A percentile compares a stretch with the other conserved stretches of the same genome.
Conservation (phyloP, 1,140 invertebrate species). For the Diorhabda sublineata region DNA sequence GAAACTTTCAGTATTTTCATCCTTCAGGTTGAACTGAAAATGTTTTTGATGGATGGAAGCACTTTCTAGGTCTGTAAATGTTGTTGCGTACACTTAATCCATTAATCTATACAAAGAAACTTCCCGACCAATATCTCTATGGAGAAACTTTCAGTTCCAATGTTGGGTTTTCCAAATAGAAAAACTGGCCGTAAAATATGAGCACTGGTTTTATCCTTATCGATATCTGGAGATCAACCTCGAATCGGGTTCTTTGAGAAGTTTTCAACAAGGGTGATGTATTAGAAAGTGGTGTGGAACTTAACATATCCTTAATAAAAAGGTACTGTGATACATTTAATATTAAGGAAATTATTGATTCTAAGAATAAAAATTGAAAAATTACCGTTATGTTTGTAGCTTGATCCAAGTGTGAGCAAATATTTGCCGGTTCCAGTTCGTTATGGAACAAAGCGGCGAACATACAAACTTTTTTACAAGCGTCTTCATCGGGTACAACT, state of each 20-base stretch:
- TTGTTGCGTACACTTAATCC: neutral
- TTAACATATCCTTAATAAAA: neutral
- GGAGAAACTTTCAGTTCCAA: too few species aligned
- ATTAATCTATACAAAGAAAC: neutral
- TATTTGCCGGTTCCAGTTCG: neutral
- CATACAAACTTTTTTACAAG: slow-evolving; percentile 4
- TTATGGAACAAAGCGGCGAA: neutral
- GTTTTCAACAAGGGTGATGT: neutral
- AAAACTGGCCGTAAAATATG: too few species aligned
- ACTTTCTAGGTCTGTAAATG: too few species aligned
- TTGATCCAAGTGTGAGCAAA: neutral
- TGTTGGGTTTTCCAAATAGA: too few species aligned
- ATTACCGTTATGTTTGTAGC: slow-evolving; percentile 7
- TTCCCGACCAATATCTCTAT: neutral
- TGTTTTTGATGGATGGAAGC: too few species aligned
- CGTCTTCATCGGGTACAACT: neutral
- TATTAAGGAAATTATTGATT: too few species aligned
- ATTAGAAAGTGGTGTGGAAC: neutral
- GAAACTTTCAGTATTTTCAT: too few species aligned
- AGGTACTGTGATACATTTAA: neutral
- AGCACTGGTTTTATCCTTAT: too few species aligned
- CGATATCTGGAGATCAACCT: too few species aligned
- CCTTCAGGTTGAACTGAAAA: too few species aligned
- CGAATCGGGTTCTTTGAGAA: neutral
- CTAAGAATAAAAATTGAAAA: too few species aligned